Evolutionary conservation across 2,797 vertebrate species (phyloP), one percentile per base, ranked within the genome.

Genomic region (Pelobates cultripes): DNA sequence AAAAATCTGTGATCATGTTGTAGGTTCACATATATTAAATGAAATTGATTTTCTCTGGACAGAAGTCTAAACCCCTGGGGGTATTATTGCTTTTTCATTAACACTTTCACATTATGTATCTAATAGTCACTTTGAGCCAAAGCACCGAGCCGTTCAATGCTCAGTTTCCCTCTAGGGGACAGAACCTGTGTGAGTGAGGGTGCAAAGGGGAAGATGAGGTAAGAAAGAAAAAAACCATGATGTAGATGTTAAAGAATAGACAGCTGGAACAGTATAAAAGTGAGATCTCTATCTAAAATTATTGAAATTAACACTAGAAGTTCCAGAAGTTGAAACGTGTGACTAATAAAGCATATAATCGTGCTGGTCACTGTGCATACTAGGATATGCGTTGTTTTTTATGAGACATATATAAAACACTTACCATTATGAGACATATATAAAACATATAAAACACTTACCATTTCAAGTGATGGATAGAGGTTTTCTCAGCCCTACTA

Each of bases 11-110:
- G 43, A 10, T 63, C 42, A 63, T 41, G 55, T 60, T 44, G 42
- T 28, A 6, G 43, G 57, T 44, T 75, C 43, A 13, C n/a, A 12
- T 75, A 45, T 28, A 40, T 7, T 44, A 75, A 75, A 75, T 44
- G 7, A 60, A 75, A 75, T 75, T 75, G 73, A 75, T 75, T 75
- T 75, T 75, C 63, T 4, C 15, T 43, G 55, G 73, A 64, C 60
- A 43, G 43, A 75, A 63, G 73, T 75, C 73, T 73, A 73, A 68
- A 60, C 51, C 73, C 73, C 43, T 15, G 28, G 73, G 55, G 55
- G 14, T 40, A 42, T 73, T 73, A 73, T 73, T 73, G 72, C 72
- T 73, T 75, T 75, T 75, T 44, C 73, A 75, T 63, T 75, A 63
- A 75, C 55, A 63, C 57, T 75, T 75, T 75, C 57, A 63, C 43